A percentile compares a stretch with the other conserved stretches of the same genome.
Conservation (phyloP, 35 echinoderm and acorn worm genomes). For the Lytechinus variegatus region DNA sequence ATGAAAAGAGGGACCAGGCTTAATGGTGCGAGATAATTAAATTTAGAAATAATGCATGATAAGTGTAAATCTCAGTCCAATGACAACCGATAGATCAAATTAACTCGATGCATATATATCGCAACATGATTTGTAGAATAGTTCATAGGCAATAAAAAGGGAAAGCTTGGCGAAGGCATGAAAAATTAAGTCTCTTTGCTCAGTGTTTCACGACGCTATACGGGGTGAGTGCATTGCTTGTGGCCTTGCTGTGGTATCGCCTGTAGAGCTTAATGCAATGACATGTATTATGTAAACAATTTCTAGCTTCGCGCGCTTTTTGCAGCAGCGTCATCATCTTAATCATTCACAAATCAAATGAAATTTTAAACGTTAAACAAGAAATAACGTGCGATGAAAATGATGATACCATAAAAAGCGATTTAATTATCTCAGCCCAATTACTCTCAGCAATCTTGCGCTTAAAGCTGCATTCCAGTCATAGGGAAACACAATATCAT, state of each 20-base stretch:
- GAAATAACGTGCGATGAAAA: slow-evolving; percentile 14
- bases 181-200: slow-evolving; percentile 4
- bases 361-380: slow-evolving; percentile 48
- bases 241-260: neutral
- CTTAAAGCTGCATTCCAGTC: neutral
- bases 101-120: neutral
- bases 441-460: neutral
- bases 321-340: neutral
- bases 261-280: slow-evolving; percentile 1
- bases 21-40: slow-evolving; percentile 19
- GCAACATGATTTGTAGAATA: slow-evolving; percentile 5
- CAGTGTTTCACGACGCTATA: neutral
- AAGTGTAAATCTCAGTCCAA: neutral
- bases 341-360: slow-evolving; percentile 30
- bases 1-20: neutral
- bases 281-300: slow-evolving; percentile 36
- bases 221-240: neutral
- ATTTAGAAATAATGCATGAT: neutral
- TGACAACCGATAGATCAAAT: neutral
- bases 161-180: neutral
- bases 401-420: slow-evolving; percentile 8
- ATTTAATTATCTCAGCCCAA: slow-evolving; percentile 43
- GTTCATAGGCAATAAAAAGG: neutral
- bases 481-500: neutral
- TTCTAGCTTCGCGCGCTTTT: neutral